These are phyloP conservation scores for Peromyscus maniculatus DNA, from an alignment of 2,113 vertebrate genomes.

Conservation along the genomic window DNA sequence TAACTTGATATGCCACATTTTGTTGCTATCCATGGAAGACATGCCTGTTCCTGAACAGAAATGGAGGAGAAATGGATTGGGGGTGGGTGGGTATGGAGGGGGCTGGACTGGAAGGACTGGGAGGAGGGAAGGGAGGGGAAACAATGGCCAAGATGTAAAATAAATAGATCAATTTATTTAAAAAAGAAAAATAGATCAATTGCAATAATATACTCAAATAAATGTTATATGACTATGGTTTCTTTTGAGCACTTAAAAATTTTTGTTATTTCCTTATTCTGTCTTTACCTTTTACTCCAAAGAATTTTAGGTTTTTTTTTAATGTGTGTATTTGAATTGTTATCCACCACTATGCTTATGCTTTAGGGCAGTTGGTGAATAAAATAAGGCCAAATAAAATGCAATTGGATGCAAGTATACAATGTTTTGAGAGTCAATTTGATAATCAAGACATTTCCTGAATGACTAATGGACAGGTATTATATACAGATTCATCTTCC, in stretches of 20 bases:
- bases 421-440: not conserved
- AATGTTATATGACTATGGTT: not conserved
- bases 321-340: not conserved
- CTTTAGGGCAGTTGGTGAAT: not conserved
- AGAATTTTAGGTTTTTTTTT: not conserved
- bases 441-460: not conserved
- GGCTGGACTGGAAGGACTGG: not conserved
- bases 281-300: not conserved
- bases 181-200: not conserved
- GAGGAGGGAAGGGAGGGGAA: not conserved
- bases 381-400: not conserved
- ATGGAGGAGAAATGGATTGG: not conserved
- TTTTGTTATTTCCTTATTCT: not conserved
- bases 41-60: no score
- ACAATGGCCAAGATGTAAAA: not conserved
- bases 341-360: not conserved
- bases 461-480: not conserved
- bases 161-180: not conserved
- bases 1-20: not conserved
- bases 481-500: not conserved
- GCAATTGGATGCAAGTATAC: not conserved
- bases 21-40: not conserved
- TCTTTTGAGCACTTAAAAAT: not conserved
- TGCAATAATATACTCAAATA: not conserved
- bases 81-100: not conserved